Evolutionary conservation across 2,797 vertebrate genomes (phyloP).

Genomic region (Microctenopoma steveboyesi): DNA sequence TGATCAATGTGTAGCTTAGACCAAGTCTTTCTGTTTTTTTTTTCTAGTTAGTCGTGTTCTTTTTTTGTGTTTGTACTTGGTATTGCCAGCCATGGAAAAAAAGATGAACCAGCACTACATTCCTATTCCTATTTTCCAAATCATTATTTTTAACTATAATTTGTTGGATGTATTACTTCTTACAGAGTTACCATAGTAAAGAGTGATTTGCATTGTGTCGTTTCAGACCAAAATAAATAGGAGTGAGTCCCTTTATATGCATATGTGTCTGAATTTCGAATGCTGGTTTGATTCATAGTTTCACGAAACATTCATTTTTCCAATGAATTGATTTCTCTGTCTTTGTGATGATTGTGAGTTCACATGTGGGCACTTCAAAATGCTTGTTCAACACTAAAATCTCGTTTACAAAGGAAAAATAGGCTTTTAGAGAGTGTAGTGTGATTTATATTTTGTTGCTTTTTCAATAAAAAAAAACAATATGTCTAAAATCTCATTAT

Average conservation of each 20-base stretch:
- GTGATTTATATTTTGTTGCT: slow-evolving; percentile 77
- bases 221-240: slow-evolving; percentile 42
- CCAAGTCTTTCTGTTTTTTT: slow-evolving; percentile 51
- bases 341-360: slow-evolving; percentile 47
- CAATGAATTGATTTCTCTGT: slow-evolving; percentile 25
- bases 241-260: slow-evolving; percentile 7
- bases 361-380: slow-evolving; percentile 40
- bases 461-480: slow-evolving; percentile 45
- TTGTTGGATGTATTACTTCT: slow-evolving; percentile 52
- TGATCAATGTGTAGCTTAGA: slow-evolving; percentile 52
- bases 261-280: slow-evolving; percentile 29
- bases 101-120: slow-evolving; percentile 72
- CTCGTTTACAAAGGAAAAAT: slow-evolving; percentile 66
- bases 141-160: slow-evolving; percentile 43
- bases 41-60: slow-evolving; percentile 1
- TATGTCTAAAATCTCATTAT: slow-evolving; percentile 9
- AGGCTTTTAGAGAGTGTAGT: slow-evolving; percentile 63
- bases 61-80: slow-evolving; percentile 35
- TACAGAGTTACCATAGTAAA: slow-evolving; percentile 28
- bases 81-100: slow-evolving; percentile 31
- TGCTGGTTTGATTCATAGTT: slow-evolving; percentile 20
- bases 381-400: slow-evolving; percentile 72
- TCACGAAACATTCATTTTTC: slow-evolving; percentile 13
- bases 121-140: slow-evolving; percentile 62
- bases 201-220: slow-evolving; percentile 29